phyloP scores from a whole-genome alignment of 1,140 invertebrate genomes.

The Monomorium pharaonis region DNA sequence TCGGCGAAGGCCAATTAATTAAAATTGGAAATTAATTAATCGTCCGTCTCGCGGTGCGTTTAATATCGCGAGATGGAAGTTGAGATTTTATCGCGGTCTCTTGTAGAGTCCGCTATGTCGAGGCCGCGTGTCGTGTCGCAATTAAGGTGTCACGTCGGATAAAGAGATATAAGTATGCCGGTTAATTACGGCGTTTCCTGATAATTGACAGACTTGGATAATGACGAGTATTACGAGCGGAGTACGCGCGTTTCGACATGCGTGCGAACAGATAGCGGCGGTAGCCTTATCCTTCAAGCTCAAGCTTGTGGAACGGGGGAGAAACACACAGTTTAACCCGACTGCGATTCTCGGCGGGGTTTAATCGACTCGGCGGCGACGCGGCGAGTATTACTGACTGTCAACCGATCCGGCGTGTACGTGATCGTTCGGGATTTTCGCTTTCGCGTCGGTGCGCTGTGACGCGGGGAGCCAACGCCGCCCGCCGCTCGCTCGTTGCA shows the following conservation, averaged over 20 bases:
- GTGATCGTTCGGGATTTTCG: conserved; percentile 46
- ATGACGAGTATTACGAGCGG: conserved; percentile 25
- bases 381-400: background rate
- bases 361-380: conserved; percentile 24
- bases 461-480: background rate
- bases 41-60: conserved; percentile 12
- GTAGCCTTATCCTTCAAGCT: background rate
- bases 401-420: conserved; percentile 9
- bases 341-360: background rate
- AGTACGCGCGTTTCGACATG: background rate
- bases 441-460: background rate
- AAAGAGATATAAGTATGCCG: conserved; percentile 35
- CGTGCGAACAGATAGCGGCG: conserved; percentile 30
- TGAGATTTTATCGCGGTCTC: conserved; percentile 38
- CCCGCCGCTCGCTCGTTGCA: conserved; percentile 12
- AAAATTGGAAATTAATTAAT: conserved; percentile 56
- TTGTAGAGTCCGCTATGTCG: background rate
- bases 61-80: conserved; percentile 37
- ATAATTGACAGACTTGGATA: conserved; percentile 24
- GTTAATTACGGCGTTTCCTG: conserved; percentile 45
- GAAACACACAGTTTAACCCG: background rate
- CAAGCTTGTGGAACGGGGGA: background rate
- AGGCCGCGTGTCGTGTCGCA: conserved; percentile 28
- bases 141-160: conserved; percentile 53
- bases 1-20: conserved; percentile 29